Percentiles rank a stretch among this genome's conserved stretches.
Conservation (phyloP, 2,888 invertebrate species). For the Trissolcus brochymenae region DNA sequence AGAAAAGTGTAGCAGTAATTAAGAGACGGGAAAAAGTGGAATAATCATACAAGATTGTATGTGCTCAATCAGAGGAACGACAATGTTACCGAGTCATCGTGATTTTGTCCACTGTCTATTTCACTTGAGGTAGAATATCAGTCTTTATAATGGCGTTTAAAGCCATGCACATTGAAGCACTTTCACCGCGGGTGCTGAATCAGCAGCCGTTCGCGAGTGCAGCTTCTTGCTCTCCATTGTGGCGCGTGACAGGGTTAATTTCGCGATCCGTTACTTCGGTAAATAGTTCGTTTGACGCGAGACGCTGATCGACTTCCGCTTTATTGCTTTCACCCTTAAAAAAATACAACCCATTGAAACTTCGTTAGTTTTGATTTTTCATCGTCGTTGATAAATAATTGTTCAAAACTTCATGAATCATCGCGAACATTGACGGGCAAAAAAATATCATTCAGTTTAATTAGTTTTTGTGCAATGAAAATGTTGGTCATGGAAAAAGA, state of each 20-base stretch:
- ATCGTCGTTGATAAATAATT: too few species aligned
- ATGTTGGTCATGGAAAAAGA: too few species aligned
- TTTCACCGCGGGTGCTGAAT: constrained; percentile 42
- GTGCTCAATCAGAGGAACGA: neutral
- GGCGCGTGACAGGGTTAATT: constrained; percentile 43
- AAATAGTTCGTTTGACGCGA: constrained; percentile 25
- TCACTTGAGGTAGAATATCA: constrained; percentile 24
- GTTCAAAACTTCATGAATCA: too few species aligned
- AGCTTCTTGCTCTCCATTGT: constrained; percentile 33
- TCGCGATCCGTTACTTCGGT: constrained; percentile 44
- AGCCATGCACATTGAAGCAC: constrained; percentile 26
- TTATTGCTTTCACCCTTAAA: constrained; percentile 36
- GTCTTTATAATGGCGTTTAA: constrained; percentile 27
- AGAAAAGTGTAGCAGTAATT: neutral
- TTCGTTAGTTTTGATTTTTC: too few species aligned
- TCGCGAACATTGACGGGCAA: too few species aligned
- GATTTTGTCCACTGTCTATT: constrained; percentile 35
- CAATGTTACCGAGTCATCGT: constrained; percentile 13
- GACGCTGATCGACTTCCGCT: constrained; percentile 30
- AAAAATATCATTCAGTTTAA: too few species aligned
- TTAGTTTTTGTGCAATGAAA: too few species aligned
- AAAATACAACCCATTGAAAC: neutral
- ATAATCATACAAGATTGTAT: neutral
- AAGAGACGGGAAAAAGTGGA: neutral
- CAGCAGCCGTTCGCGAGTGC: constrained; percentile 32